phyloP scores from a whole-genome alignment of 2,888 invertebrate genomes.

The Cerastoderma edule region DNA sequence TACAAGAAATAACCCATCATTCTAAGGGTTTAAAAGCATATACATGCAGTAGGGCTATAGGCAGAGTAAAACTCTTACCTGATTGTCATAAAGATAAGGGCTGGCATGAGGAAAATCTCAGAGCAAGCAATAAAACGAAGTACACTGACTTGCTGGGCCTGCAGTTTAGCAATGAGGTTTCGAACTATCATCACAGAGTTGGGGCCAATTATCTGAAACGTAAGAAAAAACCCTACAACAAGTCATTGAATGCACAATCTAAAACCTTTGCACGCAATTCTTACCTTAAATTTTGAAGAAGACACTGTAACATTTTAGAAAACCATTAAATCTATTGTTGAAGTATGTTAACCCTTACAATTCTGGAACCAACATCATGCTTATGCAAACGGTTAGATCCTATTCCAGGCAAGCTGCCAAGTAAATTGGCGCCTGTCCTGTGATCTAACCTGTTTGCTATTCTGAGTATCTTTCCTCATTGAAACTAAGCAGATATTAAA shows the following conservation, averaged over 20 bases:
- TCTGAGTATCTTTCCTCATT: too few species aligned
- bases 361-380: too few species aligned
- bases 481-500: too few species aligned
- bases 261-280: not conserved
- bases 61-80: conserved; percentile 88
- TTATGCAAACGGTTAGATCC: too few species aligned
- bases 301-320: too few species aligned
- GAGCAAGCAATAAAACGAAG: conserved; percentile 95
- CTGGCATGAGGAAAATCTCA: conserved; percentile 91
- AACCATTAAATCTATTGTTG: too few species aligned
- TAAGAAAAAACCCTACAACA: not conserved
- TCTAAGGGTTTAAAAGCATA: not conserved
- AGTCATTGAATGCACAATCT: not conserved
- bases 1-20: too few species aligned
- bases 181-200: conserved; percentile 95
- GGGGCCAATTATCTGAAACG: conserved; percentile 92
- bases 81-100: conserved; percentile 87
- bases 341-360: too few species aligned
- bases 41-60: not conserved
- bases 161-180: conserved; percentile 93
- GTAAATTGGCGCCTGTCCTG: too few species aligned
- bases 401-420: too few species aligned
- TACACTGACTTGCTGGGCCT: conserved; percentile 95
- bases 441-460: too few species aligned
- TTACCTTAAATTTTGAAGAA: not conserved